Evolutionary conservation across 1,140 invertebrate species (phyloP), one percentile per base, ranked within the genome.

Genomic region (Formica selysi): DNA sequence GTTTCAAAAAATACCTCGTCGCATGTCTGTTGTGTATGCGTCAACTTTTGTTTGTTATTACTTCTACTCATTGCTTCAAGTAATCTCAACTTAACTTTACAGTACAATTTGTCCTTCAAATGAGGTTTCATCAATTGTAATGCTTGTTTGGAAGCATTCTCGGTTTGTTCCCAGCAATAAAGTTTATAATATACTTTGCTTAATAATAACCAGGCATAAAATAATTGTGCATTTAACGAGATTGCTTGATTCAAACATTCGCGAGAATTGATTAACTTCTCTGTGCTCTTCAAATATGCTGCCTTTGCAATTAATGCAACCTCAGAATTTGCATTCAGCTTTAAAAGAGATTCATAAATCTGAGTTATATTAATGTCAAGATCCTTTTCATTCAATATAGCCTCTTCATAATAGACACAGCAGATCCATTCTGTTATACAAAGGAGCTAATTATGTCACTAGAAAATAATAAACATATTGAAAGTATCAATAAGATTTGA

Each of bases 241-340:
- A 95, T 87, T 8, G 92, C 87, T 83, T 93, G 91, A 89, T 94
- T 93, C 10, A 96, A 91, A 83, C 95, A 87, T 83, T 96, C 95
- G 84, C 96, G 96, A 3, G 96, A 95, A 86, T 96, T 94, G 8
- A 96, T 89, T 85, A 95, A 96, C 86, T 96, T 95, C 11, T 95
- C 92, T 57, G 95, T 92, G 48, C 95, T 92, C 92, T 95, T 96
- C 11, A 94, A 92, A 85, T 95, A 91, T n/a, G 97, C 95, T 44
- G 96, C 96, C 94, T 96, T 96, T 57, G 97, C 95, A n/a, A 97
- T 93, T 26, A 95, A 89, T 16, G 94, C 96, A 87, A 96, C 95
- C 91, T 96, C 95, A 0, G 96, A 97, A 57, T 96, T 95, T 78
- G 94, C 54, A 92, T 97, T 95, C 0, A 96, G 54, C 41, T 94